Conservation (phyloP, 2,113 vertebrate species). For the Sturnus vulgaris region DNA sequence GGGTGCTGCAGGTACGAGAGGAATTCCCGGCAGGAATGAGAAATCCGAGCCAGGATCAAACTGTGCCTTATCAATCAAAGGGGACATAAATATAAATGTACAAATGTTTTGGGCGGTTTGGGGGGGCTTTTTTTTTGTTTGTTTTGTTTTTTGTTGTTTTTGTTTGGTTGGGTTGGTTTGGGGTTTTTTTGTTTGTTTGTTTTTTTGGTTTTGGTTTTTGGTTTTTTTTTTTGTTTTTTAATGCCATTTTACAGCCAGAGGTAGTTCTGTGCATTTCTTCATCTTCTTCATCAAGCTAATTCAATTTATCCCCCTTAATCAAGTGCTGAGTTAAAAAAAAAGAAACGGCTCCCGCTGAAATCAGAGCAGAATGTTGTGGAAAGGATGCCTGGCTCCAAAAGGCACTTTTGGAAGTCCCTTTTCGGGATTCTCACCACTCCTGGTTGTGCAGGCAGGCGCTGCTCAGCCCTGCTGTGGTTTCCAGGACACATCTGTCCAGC, state of each 20-base stretch:
- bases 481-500: too few species aligned
- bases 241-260: neutral
- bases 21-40: neutral
- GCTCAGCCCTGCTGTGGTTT: neutral
- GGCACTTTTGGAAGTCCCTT: too few species aligned
- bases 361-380: fast-evolving
- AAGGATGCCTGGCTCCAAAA: too few species aligned
- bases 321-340: neutral
- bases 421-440: too few species aligned
- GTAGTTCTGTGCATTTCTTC: neutral
- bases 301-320: neutral
- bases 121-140: neutral
- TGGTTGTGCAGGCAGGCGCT: neutral
- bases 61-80: fast-evolving
- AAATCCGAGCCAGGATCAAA: fast-evolving
- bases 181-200: neutral
- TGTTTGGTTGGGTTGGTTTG: too few species aligned
- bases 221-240: too few species aligned
- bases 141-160: too few species aligned
- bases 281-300: neutral
- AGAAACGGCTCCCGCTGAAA: neutral
- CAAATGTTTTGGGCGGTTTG: too few species aligned
- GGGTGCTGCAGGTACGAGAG: fast-evolving
- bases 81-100: too few species aligned
- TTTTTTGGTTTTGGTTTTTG: too few species aligned